Evolutionary conservation across 2,888 invertebrate species (phyloP).

Genomic region (Ecdyonurus torrentis): DNA sequence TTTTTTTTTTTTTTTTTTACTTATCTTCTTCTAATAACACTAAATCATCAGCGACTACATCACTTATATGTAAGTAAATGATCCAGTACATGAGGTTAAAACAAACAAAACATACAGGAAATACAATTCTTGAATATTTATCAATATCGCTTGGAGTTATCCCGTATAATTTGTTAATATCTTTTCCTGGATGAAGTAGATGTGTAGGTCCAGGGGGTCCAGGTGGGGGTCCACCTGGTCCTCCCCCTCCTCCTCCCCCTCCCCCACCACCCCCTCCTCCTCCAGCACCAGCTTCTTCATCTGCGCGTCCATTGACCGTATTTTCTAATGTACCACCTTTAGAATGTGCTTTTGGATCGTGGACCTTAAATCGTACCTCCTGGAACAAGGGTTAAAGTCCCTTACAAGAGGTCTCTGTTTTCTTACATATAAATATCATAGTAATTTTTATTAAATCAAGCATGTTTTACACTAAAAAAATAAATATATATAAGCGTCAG

Average conservation of each 20-base stretch:
- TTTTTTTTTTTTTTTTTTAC: slow-evolving; percentile 24
- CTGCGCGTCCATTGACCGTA: slow-evolving; percentile 67
- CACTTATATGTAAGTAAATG: slow-evolving; percentile 89
- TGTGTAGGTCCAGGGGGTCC: slow-evolving; percentile 16
- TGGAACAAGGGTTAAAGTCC: slow-evolving; percentile 35
- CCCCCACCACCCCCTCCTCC: slow-evolving; percentile 31
- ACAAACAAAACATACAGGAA: slow-evolving; percentile 95
- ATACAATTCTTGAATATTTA: slow-evolving; percentile 96
- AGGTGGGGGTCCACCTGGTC: background rate
- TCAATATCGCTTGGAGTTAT: slow-evolving; percentile 96
- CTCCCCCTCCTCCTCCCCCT: slow-evolving; percentile 23
- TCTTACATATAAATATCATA: background rate
- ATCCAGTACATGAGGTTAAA: slow-evolving; percentile 99
- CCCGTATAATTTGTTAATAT: slow-evolving; percentile 34
- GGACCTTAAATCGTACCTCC: slow-evolving; percentile 91
- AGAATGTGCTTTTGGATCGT: slow-evolving; percentile 85
- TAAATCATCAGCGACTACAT: slow-evolving; percentile 87
- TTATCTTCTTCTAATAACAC: slow-evolving; percentile 58
- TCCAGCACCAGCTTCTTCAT: slow-evolving; percentile 42
- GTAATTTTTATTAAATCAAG: no score
- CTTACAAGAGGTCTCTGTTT: slow-evolving; percentile 7
- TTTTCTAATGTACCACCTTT: slow-evolving; percentile 85
- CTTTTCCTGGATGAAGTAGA: slow-evolving; percentile 20
- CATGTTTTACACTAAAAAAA: no score
- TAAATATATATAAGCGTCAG: no score